These are phyloP conservation scores for Drosophila funebris DNA, from an alignment of 1,140 invertebrate genomes.

Conservation along the genomic window DNA sequence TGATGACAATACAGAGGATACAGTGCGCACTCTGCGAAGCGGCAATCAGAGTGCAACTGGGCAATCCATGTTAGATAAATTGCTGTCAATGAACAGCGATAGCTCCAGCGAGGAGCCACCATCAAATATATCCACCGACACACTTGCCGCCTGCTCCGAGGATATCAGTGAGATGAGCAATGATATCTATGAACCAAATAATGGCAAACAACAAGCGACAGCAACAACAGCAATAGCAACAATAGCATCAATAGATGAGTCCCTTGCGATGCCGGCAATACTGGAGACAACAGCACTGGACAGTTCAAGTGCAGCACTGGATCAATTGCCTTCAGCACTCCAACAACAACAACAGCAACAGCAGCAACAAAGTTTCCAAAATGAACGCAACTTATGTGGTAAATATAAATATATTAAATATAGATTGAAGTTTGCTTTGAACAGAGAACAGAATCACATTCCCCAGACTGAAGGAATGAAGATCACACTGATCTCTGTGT, in stretches of 20 bases:
- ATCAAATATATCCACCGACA: conserved; percentile 78
- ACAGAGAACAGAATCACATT: no score
- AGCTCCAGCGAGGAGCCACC: conserved; percentile 77
- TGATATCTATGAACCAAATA: conserved; percentile 59
- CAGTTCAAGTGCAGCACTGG: conserved; percentile 13
- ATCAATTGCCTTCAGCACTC: conserved; percentile 38
- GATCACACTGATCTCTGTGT: background rate
- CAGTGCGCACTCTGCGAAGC: conserved; percentile 65
- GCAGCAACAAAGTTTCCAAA: conserved; percentile 73
- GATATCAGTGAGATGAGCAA: conserved; percentile 78
- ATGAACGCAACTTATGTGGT: conserved; percentile 78
- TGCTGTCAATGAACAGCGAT: conserved; percentile 80
- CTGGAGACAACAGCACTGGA: background rate
- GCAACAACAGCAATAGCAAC: conserved; percentile 7
- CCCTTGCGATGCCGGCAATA: background rate
- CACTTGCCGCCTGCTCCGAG: conserved; percentile 74
- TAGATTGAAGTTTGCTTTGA: no score
- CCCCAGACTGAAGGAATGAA: no score
- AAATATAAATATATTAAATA: background rate
- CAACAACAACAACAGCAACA: conserved; percentile 46
- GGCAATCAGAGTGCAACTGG: conserved; percentile 52
- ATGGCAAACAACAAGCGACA: conserved; percentile 8
- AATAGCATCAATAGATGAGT: conserved; percentile 14
- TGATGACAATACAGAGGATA: conserved; percentile 80
- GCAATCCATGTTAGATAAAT: conserved; percentile 80